Evolutionary conservation across 2,888 invertebrate genomes (phyloP), one percentile per base, ranked within the genome.

Genomic region (Agonopterix alstromeriana): DNA sequence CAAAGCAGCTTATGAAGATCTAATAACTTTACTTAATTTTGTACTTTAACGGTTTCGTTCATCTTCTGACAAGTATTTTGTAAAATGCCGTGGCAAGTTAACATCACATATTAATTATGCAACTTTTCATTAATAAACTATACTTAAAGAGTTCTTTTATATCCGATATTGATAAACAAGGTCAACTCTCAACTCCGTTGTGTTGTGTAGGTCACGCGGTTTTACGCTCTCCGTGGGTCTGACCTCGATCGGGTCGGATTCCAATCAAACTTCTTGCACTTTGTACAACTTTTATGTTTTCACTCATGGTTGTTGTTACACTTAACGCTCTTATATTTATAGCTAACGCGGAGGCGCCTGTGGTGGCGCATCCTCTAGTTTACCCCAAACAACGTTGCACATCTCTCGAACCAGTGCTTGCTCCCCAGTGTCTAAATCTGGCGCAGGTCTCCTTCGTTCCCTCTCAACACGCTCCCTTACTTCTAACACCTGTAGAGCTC

Each of bases 361-460:
- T 43, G 93, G 92, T n/a, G 95, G 94, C 43, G 92, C 94, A 63
- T 96, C 95, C 79, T 97, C 97, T 48, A 97, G 81, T 80, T 97
- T 97, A 55, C 96, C 92, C 96, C 96, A 97, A 42, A 97, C 97
- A 46, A 97, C 97, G 84, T 98, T 97, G 84, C 97, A 98, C 97
- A 98, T 97, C 88, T 98, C 97, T 64, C 97, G 91, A 45, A 98
- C 96, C 48, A 98, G 90, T 3, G 97, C 97, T 74, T 97, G 97
- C 77, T 97, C 97, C 10, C 96, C 95, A 62, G 97, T 94, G 67
- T 95, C 94, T 90, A 92, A 91, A 73, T 92, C 94, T 55, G 92
- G 90, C 1, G 90, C 88, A 27, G 82, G 84, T 52, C 83, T 70
- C 63, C 91, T 75, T 35, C 92, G 90, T 76, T 93, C 93, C 58